These are phyloP conservation scores for Channa maculata DNA, from an alignment of 2,113 vertebrate species.

Conservation along the genomic window DNA sequence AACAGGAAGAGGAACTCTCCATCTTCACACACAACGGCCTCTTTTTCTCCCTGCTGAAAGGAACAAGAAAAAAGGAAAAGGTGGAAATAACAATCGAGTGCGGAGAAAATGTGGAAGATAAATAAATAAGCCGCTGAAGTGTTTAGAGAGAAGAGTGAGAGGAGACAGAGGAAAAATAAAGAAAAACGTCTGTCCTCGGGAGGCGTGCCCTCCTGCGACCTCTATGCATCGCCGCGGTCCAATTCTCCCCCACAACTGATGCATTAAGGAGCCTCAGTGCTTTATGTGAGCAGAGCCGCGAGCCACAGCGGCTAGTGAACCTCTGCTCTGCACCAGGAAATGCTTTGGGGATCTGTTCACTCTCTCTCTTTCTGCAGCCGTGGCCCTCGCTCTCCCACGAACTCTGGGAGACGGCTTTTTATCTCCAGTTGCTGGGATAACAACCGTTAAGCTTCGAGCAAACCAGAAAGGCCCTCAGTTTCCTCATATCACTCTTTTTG, in stretches of 20 bases:
- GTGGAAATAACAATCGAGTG: constrained; percentile 30
- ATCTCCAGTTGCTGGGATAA: constrained; percentile 79
- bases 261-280: constrained; percentile 68
- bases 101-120: constrained; percentile 24
- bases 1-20: not conserved
- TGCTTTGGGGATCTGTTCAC: constrained; percentile 63
- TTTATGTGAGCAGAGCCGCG: constrained; percentile 74
- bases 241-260: constrained; percentile 68
- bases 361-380: constrained; percentile 25
- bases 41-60: not conserved
- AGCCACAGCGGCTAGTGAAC: constrained; percentile 71
- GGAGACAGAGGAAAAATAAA: constrained; percentile 5
- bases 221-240: constrained; percentile 62
- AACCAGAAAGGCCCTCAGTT: constrained; percentile 43
- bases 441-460: constrained; percentile 73
- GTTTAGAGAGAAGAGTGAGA: constrained; percentile 32
- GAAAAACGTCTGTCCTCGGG: constrained; percentile 52
- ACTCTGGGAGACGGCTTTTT: constrained; percentile 73
- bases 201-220: constrained; percentile 73
- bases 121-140: constrained; percentile 64
- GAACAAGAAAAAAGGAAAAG: constrained; percentile 2
- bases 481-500: constrained; percentile 45
- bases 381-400: constrained; percentile 70
- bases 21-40: not conserved
- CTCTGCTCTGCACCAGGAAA: constrained; percentile 79